A percentile compares a stretch with the other conserved stretches of the same genome.
Evolutionary conservation across 2,888 invertebrate genomes (phyloP).

Genomic region (Anoncus sp.): DNA sequence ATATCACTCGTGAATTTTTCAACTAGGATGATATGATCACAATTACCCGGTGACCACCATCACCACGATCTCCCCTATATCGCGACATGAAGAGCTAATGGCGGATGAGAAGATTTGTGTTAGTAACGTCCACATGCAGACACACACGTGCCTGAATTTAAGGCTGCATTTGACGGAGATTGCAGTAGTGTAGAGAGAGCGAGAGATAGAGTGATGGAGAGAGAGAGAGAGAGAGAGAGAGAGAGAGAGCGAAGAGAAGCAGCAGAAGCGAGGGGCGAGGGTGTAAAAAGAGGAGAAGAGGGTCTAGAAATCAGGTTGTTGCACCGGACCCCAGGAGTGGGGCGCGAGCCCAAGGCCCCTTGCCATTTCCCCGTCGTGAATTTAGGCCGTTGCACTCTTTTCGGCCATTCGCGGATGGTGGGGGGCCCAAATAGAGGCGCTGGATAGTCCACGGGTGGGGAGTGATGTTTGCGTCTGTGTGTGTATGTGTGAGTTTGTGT

Average conservation of each 20-base stretch:
- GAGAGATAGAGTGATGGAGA: slow-evolving; percentile 35
- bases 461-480: slow-evolving; percentile 62
- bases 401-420: slow-evolving; percentile 77
- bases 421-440: slow-evolving; percentile 80
- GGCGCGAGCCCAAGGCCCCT: slow-evolving; percentile 81
- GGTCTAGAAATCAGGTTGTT: slow-evolving; percentile 83
- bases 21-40: slow-evolving; percentile 3
- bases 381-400: slow-evolving; percentile 83
- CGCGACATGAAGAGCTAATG: slow-evolving; percentile 14
- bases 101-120: slow-evolving; percentile 39
- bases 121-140: slow-evolving; percentile 27
- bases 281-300: slow-evolving; percentile 69
- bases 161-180: slow-evolving; percentile 41
- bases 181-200: slow-evolving; percentile 45
- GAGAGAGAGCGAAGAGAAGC: slow-evolving; percentile 22
- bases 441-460: slow-evolving; percentile 70
- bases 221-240: slow-evolving; percentile 56
- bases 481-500: slow-evolving; percentile 68
- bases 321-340: slow-evolving; percentile 77
- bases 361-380: slow-evolving; percentile 79
- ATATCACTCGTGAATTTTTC: slow-evolving; percentile 18
- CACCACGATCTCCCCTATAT: slow-evolving; percentile 1
- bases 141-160: slow-evolving; percentile 23
- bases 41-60: slow-evolving; percentile 20
- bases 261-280: slow-evolving; percentile 60